These are phyloP conservation scores for Erythrocercus mccallii DNA, from an alignment of 2,113 vertebrate genomes.

Conservation along the genomic window DNA sequence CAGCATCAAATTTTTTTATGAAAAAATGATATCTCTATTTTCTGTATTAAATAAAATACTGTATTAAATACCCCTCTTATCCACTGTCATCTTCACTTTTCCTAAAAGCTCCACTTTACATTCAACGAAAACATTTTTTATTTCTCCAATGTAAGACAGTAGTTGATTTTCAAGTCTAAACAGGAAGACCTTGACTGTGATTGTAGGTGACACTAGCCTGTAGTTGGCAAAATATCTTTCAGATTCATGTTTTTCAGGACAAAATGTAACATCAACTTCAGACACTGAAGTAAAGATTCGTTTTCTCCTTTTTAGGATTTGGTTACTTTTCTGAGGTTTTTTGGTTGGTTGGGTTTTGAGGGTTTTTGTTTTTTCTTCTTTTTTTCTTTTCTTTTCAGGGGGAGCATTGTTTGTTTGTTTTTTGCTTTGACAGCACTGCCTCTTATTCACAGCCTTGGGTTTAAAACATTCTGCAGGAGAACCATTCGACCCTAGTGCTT, in stretches of 20 bases:
- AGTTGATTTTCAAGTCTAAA: not conserved
- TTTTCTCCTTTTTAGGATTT: not conserved
- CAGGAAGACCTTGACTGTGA: not conserved
- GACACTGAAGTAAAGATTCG: not conserved
- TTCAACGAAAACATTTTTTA: not conserved
- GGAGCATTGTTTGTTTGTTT: not conserved
- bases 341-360: not conserved
- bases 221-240: not conserved
- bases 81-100: not conserved
- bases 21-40: not conserved
- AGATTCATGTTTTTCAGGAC: not conserved
- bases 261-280: not conserved
- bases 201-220: not conserved
- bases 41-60: not conserved
- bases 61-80: not conserved
- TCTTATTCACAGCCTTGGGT: conserved; percentile 20
- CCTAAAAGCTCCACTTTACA: not conserved
- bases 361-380: too few relatives aligned
- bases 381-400: not conserved
- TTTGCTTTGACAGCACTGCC: not conserved
- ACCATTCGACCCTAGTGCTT: not conserved
- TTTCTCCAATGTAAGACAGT: not conserved
- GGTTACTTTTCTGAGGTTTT: fast-evolving
- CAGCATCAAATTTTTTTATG: not conserved
- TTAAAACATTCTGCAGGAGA: not conserved